Evolutionary conservation across 2,888 invertebrate species (phyloP).

Genomic region (Chydorus sphaericus): DNA sequence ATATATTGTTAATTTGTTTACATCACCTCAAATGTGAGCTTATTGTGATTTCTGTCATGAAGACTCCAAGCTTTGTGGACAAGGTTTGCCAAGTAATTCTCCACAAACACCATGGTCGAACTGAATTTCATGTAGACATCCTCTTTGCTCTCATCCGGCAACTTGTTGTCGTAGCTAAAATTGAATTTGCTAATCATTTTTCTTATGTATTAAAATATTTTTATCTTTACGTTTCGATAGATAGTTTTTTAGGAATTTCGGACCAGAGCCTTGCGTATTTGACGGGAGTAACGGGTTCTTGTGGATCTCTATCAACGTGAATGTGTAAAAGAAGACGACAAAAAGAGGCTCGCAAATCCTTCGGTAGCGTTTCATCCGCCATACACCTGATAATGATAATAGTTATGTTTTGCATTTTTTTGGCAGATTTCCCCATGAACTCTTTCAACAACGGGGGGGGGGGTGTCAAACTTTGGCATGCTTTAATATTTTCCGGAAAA

Average conservation of each 20-base stretch:
- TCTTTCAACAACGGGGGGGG: no score
- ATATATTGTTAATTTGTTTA: background rate
- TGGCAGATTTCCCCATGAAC: no score
- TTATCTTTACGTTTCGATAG: slow-evolving; percentile 66
- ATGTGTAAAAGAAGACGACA: slow-evolving; percentile 94
- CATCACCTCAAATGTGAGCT: slow-evolving; percentile 82
- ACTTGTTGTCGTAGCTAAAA: slow-evolving; percentile 74
- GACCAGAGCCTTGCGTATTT: slow-evolving; percentile 98
- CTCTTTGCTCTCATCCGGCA: slow-evolving; percentile 62
- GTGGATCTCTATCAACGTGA: slow-evolving; percentile 95
- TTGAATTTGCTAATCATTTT: background rate
- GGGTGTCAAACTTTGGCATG: no score
- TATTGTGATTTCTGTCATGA: slow-evolving; percentile 89
- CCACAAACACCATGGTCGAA: slow-evolving; percentile 86
- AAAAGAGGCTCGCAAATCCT: slow-evolving; percentile 91
- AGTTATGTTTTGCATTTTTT: no score
- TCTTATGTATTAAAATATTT: slow-evolving; percentile 1
- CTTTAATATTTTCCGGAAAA: no score
- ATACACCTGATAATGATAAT: slow-evolving; percentile 54
- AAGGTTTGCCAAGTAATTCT: slow-evolving; percentile 88
- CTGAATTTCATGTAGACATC: slow-evolving; percentile 76
- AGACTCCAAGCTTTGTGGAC: slow-evolving; percentile 83
- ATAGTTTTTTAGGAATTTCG: slow-evolving; percentile 87
- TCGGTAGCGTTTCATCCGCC: slow-evolving; percentile 82
- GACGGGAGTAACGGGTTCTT: slow-evolving; percentile 95